Conservation (phyloP, 2,797 vertebrate genomes). For the Megaceryle alcyon region DNA sequence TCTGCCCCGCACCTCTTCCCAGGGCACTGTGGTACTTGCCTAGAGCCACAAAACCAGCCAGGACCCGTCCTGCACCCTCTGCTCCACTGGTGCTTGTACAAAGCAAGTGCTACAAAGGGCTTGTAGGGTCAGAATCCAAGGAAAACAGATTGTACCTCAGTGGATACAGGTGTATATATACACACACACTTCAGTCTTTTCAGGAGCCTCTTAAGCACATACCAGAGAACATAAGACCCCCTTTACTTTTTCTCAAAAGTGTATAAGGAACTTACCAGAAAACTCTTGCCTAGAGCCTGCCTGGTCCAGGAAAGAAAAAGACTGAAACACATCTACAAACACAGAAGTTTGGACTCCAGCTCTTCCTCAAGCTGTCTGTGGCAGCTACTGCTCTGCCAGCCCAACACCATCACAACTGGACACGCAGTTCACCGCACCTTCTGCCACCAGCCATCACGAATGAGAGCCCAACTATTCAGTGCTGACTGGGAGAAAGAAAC, state of each 20-base stretch:
- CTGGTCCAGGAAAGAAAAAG: too few species aligned
- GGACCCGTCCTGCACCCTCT: not conserved
- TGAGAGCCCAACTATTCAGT: not conserved
- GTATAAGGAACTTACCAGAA: not conserved
- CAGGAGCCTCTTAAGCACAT: not conserved
- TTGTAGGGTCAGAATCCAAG: not conserved
- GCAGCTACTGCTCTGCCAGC: not conserved
- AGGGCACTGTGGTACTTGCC: accelerated
- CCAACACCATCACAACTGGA: accelerated
- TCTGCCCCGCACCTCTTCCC: not conserved
- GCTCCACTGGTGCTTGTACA: not conserved
- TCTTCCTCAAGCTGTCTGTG: accelerated
- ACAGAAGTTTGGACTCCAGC: accelerated
- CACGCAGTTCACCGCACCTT: not conserved
- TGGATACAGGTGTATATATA: accelerated
- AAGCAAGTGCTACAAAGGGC: not conserved
- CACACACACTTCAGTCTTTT: accelerated
- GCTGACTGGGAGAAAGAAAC: not conserved
- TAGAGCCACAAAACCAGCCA: not conserved
- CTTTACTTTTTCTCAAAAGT: not conserved
- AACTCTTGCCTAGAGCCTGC: not conserved
- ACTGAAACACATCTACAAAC: not conserved
- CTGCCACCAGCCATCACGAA: not conserved
- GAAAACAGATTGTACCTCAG: accelerated
- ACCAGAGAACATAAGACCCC: accelerated